phyloP scores from a whole-genome alignment of 2,888 invertebrate species.

The Tenodera sinensis region DNA sequence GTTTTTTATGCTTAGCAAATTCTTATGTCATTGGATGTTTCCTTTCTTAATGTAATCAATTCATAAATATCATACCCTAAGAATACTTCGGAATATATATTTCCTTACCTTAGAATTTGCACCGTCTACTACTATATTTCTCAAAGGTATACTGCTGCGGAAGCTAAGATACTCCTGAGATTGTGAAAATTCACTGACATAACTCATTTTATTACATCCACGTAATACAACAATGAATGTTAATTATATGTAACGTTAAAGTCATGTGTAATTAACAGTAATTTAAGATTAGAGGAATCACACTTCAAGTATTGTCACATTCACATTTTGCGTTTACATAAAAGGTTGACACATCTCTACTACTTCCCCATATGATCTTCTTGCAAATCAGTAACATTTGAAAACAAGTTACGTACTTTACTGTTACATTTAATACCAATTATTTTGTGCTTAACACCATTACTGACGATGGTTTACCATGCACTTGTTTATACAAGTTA shows the following conservation, averaged over 20 bases:
- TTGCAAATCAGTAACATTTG: background rate
- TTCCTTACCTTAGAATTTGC: slow-evolving; percentile 67
- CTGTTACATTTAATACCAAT: background rate
- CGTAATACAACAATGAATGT: background rate
- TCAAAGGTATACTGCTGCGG: slow-evolving; percentile 69
- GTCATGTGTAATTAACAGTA: background rate
- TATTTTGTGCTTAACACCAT: background rate
- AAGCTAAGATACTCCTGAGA: slow-evolving; percentile 77
- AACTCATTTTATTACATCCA: slow-evolving; percentile 53
- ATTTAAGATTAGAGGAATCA: background rate
- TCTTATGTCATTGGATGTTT: too few relatives aligned
- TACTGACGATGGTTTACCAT: too few relatives aligned
- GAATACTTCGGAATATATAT: too few relatives aligned
- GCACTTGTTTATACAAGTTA: background rate
- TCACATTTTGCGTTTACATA: background rate
- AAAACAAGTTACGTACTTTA: background rate
- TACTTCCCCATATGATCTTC: background rate
- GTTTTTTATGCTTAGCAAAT: too few relatives aligned
- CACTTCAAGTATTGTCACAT: background rate
- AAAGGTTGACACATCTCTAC: background rate
- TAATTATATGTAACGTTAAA: background rate
- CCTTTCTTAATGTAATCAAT: too few relatives aligned
- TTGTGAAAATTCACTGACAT: slow-evolving; percentile 66
- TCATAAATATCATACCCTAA: too few relatives aligned
- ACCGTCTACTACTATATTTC: slow-evolving; percentile 75